phyloP scores from a whole-genome alignment of 1,140 invertebrate species.

The Diprion similis region DNA sequence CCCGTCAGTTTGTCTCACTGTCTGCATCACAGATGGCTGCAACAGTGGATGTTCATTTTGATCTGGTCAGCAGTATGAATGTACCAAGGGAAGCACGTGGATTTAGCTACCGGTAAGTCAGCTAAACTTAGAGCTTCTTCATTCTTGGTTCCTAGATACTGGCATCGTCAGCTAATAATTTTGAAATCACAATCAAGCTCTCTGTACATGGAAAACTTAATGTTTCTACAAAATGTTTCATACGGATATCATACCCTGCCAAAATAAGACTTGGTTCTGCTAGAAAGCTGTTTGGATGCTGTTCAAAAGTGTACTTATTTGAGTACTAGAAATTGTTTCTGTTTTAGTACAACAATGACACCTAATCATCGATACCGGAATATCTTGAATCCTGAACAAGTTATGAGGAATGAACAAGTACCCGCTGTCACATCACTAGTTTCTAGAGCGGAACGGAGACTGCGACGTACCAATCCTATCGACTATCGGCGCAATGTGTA shows the following conservation, averaged over 20 bases:
- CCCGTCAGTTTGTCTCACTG: conserved; percentile 37
- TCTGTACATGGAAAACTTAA: no score
- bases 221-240: no score
- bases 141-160: no score
- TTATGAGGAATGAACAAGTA: conserved; percentile 43
- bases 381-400: conserved; percentile 41
- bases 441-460: conserved; percentile 37
- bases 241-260: no score
- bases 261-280: no score
- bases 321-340: not conserved
- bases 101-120: conserved; percentile 43
- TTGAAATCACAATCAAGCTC: no score
- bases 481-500: conserved; percentile 77
- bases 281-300: no score
- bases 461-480: conserved; percentile 42
- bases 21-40: conserved; percentile 28
- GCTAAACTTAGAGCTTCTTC: not conserved
- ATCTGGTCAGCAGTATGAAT: conserved; percentile 20
- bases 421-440: conserved; percentile 36
- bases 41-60: conserved; percentile 34
- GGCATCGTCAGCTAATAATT: no score
- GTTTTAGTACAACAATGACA: conserved; percentile 46
- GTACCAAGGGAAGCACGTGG: conserved; percentile 28
- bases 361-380: conserved; percentile 30
- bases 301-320: no score